Evolutionary conservation across 2,113 vertebrate species (phyloP).

Genomic region (Carlito syrichta): DNA sequence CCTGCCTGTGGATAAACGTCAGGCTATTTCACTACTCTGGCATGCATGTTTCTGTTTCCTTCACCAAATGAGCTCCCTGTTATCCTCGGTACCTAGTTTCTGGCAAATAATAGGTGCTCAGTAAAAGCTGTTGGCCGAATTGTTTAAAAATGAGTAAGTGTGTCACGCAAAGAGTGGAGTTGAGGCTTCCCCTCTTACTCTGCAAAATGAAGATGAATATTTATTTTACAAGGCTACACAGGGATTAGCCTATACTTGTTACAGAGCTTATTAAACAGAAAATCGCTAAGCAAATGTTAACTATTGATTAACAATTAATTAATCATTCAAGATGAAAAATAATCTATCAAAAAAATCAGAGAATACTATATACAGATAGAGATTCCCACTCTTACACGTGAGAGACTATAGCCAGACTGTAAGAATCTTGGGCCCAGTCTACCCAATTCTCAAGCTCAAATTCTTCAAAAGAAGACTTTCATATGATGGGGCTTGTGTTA

Average conservation of each 20-base stretch:
- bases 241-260: not conserved
- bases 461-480: not conserved
- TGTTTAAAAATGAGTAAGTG: not conserved
- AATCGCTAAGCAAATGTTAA: not conserved
- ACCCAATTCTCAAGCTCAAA: not conserved
- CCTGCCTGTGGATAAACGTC: not conserved
- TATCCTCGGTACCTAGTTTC: not conserved
- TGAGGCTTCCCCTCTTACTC: not conserved
- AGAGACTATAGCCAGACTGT: not conserved
- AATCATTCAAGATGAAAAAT: not conserved
- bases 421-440: not conserved
- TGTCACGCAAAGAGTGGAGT: rapidly evolving
- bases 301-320: not conserved
- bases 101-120: not conserved
- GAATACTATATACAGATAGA: not conserved
- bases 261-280: not conserved
- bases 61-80: not conserved
- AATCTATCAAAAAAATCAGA: not conserved
- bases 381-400: not conserved
- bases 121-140: not conserved
- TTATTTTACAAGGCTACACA: not conserved
- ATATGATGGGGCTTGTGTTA: not conserved
- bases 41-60: not conserved
- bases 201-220: not conserved
- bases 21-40: not conserved